Conservation (phyloP, 1,140 invertebrate species). For the Bilobella aurantiaca region DNA sequence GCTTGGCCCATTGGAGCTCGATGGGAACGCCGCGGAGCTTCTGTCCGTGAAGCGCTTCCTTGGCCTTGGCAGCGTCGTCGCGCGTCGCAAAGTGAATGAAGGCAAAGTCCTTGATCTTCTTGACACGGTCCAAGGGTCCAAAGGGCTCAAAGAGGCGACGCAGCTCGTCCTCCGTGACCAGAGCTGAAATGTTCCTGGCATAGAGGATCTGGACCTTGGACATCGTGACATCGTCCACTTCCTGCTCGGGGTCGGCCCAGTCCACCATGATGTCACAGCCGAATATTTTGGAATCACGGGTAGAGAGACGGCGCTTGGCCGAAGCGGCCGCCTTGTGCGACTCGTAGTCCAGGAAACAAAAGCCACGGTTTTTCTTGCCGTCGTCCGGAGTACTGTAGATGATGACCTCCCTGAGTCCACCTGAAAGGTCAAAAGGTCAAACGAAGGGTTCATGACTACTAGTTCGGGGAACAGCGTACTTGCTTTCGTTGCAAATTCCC, state of each 20-base stretch:
- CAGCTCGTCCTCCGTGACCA: slow-evolving; percentile 87
- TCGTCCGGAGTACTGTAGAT: slow-evolving; percentile 98
- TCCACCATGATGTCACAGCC: slow-evolving; percentile 55
- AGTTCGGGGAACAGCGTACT: no score
- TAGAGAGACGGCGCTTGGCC: slow-evolving; percentile 86
- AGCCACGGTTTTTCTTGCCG: slow-evolving; percentile 97
- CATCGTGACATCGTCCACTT: slow-evolving; percentile 52
- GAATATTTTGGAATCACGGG: slow-evolving; percentile 84
- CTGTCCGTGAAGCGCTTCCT: slow-evolving; percentile 85
- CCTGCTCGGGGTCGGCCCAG: slow-evolving; percentile 62
- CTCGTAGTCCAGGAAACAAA: slow-evolving; percentile 99
- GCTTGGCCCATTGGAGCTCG: slow-evolving; percentile 94
- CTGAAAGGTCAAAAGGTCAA: slow-evolving; percentile 49
- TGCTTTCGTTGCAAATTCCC: slow-evolving; percentile 98
- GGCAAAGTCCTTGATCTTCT: slow-evolving; percentile 93
- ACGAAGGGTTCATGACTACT: slow-evolving; percentile 62
- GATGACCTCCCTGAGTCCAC: slow-evolving; percentile 94
- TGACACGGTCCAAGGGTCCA: slow-evolving; percentile 92
- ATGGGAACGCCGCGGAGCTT: slow-evolving; percentile 79
- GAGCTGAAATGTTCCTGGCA: slow-evolving; percentile 91
- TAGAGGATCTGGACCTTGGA: slow-evolving; percentile 97
- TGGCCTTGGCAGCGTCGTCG: slow-evolving; percentile 88
- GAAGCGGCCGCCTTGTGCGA: slow-evolving; percentile 95
- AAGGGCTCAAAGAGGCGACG: slow-evolving; percentile 45
- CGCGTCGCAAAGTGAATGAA: slow-evolving; percentile 98